Conservation (phyloP, 53 echinoderm and acorn worm genomes). For the Antedon mediterranea region DNA sequence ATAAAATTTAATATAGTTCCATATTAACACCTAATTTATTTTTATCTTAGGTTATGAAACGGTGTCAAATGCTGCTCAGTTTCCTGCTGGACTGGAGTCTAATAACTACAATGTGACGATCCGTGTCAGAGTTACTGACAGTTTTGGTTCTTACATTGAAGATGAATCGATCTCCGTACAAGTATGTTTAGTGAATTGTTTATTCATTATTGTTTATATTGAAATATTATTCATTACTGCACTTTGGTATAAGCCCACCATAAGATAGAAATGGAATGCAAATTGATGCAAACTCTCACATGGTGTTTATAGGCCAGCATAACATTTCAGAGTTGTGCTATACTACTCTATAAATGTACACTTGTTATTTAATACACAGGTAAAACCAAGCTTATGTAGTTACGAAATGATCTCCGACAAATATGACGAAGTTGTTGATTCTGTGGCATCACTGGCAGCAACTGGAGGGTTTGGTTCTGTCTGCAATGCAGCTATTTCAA, state of each 20-base stretch:
- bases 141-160: not conserved
- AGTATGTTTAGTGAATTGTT: not conserved
- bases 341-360: not conserved
- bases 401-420: not conserved
- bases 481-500: not conserved
- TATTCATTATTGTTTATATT: no score
- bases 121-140: not conserved
- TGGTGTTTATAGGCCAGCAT: no score
- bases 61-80: not conserved
- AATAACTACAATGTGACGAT: not conserved
- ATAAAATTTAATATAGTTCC: no score
- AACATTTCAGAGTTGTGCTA: no score
- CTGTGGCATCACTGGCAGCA: not conserved
- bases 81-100: not conserved
- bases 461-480: not conserved
- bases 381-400: not conserved
- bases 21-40: no score
- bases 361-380: not conserved
- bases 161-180: not conserved
- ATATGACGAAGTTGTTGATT: not conserved
- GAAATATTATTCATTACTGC: no score
- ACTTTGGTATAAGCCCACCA: no score
- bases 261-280: no score
- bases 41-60: not conserved
- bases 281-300: no score